phyloP scores from a whole-genome alignment of 2,797 vertebrate genomes.

The Etheostoma perlongum region DNA sequence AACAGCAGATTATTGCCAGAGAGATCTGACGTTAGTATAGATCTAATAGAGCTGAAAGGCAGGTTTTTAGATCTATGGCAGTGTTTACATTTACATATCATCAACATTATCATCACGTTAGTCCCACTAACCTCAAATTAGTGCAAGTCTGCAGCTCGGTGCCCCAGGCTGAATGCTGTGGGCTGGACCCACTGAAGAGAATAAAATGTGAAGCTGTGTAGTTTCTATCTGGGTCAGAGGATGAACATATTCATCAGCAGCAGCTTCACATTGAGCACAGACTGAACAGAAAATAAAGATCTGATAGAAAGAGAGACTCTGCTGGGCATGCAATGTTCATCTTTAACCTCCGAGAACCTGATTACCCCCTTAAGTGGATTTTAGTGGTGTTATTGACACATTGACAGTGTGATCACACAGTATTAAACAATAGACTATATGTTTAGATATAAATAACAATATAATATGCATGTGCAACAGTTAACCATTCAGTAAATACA shows the following conservation, averaged over 20 bases:
- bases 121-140: slow-evolving; percentile 52
- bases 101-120: slow-evolving; percentile 34
- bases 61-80: slow-evolving; percentile 46
- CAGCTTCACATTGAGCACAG: slow-evolving; percentile 21
- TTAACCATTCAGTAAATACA: background rate
- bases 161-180: slow-evolving; percentile 40
- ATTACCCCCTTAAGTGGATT: background rate
- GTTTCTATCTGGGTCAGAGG: slow-evolving; percentile 67
- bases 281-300: slow-evolving; percentile 28
- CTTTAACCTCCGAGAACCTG: slow-evolving; percentile 8
- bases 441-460: background rate
- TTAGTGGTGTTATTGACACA: background rate
- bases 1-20: slow-evolving; percentile 62
- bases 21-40: slow-evolving; percentile 59
- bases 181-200: slow-evolving; percentile 53
- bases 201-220: slow-evolving; percentile 50
- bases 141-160: slow-evolving; percentile 7
- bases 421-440: background rate
- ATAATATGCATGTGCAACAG: background rate
- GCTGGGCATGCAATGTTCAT: background rate
- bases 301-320: slow-evolving; percentile 10
- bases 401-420: background rate
- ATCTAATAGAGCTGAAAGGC: slow-evolving; percentile 59
- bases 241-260: slow-evolving; percentile 59
- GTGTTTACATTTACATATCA: slow-evolving; percentile 62